phyloP scores from a whole-genome alignment of 2,113 vertebrate genomes.

The Rhynchomys soricoides region DNA sequence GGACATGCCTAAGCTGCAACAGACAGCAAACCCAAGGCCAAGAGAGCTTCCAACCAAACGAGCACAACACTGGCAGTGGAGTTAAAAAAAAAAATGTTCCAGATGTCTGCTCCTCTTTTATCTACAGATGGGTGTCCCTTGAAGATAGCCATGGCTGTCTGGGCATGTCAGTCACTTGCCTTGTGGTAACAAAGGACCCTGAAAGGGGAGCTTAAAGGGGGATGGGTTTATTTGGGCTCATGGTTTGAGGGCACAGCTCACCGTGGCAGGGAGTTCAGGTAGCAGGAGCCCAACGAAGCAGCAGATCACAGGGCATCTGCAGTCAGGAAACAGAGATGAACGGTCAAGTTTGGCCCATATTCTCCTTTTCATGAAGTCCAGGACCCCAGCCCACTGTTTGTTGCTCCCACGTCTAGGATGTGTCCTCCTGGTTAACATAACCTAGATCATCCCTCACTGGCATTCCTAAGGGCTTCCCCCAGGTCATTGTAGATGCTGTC shows the following conservation, averaged over 20 bases:
- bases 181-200: neutral
- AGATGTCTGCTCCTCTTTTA: neutral
- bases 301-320: neutral
- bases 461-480: neutral
- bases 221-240: neutral
- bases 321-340: neutral
- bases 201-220: neutral
- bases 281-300: neutral
- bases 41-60: rapidly evolving
- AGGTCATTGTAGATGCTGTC: no score
- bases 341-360: neutral
- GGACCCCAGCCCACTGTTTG: no score
- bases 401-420: neutral
- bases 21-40: neutral
- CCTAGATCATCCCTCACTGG: neutral
- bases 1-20: neutral
- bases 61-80: rapidly evolving
- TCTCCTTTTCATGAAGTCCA: neutral
- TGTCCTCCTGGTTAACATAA: neutral
- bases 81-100: neutral
- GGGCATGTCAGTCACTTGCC: neutral
- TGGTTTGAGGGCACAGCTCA: neutral
- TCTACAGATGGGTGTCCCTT: neutral
- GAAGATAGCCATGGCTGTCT: neutral
- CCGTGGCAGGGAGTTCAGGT: neutral